phyloP scores from a whole-genome alignment of 2,797 vertebrate genomes.

The Sylvia borin region DNA sequence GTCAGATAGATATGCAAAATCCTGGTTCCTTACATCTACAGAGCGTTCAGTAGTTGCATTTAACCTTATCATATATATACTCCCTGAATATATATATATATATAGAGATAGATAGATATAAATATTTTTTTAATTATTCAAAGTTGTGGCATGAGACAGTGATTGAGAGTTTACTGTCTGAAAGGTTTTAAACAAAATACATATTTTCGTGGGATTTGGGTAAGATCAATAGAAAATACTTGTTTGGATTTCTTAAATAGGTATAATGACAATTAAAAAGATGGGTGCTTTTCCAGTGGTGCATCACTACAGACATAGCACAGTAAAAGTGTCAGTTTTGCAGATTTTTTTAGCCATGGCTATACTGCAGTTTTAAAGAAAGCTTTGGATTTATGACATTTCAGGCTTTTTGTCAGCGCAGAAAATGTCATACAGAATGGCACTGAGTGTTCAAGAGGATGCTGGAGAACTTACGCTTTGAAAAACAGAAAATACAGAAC shows the following conservation, averaged over 20 bases:
- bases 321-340: slow-evolving; percentile 27
- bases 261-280: slow-evolving; percentile 14
- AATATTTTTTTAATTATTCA: not conserved
- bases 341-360: not conserved
- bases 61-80: not conserved
- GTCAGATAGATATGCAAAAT: slow-evolving; percentile 4
- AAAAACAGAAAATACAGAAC: not conserved
- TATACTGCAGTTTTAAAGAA: not conserved
- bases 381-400: not conserved
- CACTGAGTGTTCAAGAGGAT: not conserved
- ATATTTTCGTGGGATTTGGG: not conserved
- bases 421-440: not conserved
- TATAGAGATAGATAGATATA: too few species aligned
- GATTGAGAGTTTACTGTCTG: not conserved
- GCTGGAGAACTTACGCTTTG: not conserved
- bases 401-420: not conserved
- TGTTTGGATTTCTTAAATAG: not conserved
- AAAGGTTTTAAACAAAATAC: not conserved
- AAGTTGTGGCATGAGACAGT: not conserved
- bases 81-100: not conserved
- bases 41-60: not conserved
- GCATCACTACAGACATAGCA: not conserved
- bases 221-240: not conserved
- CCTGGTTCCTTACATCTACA: not conserved
- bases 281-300: slow-evolving; percentile 25